These are phyloP conservation scores for Phthorimaea operculella DNA, from an alignment of 1,140 invertebrate genomes.

Conservation along the genomic window DNA sequence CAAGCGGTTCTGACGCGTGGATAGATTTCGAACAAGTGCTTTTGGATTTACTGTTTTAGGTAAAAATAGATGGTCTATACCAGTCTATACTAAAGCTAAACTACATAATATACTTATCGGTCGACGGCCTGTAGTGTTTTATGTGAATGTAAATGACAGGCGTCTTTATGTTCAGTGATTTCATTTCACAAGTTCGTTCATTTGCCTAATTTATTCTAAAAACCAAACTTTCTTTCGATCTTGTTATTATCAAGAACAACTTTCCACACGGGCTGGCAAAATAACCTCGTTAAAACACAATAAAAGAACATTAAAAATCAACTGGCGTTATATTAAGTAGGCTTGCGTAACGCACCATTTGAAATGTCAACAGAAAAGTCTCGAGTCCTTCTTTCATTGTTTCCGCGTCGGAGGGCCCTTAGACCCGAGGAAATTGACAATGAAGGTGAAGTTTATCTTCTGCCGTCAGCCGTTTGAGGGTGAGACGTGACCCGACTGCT, in stretches of 20 bases:
- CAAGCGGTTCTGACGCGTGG: background rate
- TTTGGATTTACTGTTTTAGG: background rate
- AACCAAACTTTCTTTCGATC: no score
- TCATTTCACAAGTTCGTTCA: no score
- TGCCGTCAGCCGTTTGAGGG: constrained; percentile 43
- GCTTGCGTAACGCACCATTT: background rate
- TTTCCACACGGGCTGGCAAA: no score
- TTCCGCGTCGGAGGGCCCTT: constrained; percentile 42
- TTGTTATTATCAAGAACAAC: no score
- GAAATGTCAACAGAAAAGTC: background rate
- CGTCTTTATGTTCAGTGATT: no score
- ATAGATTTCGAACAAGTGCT: background rate
- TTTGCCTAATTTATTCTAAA: no score
- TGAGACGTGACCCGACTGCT: constrained; percentile 38
- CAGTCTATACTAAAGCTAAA: no score
- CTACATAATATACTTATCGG: no score
- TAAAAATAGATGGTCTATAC: no score
- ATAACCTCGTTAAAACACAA: background rate
- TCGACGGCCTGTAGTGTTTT: no score
- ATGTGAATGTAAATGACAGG: no score
- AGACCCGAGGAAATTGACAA: constrained; percentile 49
- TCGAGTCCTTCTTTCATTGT: constrained; percentile 48
- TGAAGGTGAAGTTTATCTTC: constrained; percentile 58
- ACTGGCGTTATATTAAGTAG: background rate
- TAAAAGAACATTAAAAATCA: background rate